Evolutionary conservation across 2,888 invertebrate species (phyloP).

Genomic region (Clusia tigrina): DNA sequence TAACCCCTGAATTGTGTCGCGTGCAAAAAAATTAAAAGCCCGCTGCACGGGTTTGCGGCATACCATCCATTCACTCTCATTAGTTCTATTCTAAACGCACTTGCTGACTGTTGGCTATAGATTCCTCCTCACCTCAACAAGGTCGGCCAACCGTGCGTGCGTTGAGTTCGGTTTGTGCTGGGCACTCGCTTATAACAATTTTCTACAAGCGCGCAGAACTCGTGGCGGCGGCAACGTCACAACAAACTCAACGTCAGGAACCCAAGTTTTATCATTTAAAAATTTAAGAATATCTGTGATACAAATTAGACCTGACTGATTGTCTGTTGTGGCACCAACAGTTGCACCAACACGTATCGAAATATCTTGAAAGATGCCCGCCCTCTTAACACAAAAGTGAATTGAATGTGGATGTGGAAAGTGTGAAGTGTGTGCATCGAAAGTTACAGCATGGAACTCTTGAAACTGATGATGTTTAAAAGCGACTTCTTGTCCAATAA

Average conservation of each 20-base stretch:
- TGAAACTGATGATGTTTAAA: constrained; percentile 65
- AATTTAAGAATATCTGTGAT: constrained; percentile 15
- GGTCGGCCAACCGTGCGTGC: constrained; percentile 23
- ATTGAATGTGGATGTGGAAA: no score
- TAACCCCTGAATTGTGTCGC: constrained; percentile 9
- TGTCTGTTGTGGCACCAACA: neutral
- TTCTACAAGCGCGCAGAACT: constrained; percentile 32
- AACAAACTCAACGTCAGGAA: no score
- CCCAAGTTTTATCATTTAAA: no score
- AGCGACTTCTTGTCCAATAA: constrained; percentile 63
- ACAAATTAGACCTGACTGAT: constrained; percentile 1
- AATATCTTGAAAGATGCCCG: neutral
- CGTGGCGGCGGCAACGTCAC: constrained; percentile 20
- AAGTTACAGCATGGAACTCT: constrained; percentile 60
- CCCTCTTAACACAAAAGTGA: neutral
- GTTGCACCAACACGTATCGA: neutral
- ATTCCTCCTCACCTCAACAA: constrained; percentile 6
- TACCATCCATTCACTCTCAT: neutral
- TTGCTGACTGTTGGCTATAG: constrained; percentile 1
- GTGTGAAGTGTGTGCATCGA: constrained; percentile 7
- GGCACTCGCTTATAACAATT: constrained; percentile 27
- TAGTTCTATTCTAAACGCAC: constrained; percentile 17
- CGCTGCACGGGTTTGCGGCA: constrained; percentile 24
- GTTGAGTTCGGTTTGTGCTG: neutral
- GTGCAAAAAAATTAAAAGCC: neutral